These are phyloP conservation scores for Ceyx margarethae DNA, from an alignment of 2,113 vertebrate species.

Conservation along the genomic window DNA sequence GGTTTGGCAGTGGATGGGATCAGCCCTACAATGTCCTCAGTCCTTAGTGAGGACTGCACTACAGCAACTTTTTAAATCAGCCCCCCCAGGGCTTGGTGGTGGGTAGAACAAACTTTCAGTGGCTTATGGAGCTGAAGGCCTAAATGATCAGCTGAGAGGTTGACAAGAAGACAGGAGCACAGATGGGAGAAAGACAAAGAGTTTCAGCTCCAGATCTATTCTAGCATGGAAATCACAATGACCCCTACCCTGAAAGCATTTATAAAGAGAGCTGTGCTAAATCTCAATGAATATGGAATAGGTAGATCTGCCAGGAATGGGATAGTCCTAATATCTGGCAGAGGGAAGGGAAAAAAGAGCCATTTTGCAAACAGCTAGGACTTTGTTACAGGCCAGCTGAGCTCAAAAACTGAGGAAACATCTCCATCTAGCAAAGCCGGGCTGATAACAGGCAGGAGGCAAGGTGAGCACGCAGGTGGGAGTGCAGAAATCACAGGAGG, in stretches of 20 bases:
- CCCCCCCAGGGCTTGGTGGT: fast-evolving
- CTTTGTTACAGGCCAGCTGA: neutral
- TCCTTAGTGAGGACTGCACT: neutral
- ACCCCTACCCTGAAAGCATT: neutral
- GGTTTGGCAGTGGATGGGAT: neutral
- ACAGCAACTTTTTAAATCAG: neutral
- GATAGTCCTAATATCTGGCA: neutral
- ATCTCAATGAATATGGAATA: conserved; percentile 1
- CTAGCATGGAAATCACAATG: neutral
- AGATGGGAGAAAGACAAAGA: neutral
- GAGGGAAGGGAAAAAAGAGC: neutral
- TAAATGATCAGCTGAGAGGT: neutral
- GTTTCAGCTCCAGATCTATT: neutral
- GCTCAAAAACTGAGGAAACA: neutral
- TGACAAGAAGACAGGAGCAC: neutral
- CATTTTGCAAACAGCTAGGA: neutral
- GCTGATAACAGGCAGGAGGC: neutral
- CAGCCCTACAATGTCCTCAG: neutral
- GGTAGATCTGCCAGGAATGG: neutral
- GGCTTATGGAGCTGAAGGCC: neutral
- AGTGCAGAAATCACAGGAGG: neutral
- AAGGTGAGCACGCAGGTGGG: conserved; percentile 18
- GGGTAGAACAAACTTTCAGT: neutral
- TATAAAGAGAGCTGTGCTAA: neutral
- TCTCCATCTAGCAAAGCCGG: conserved; percentile 1